Percentiles rank a stretch among this genome's conserved stretches.
Conservation (phyloP, 92 coral and sea anemone genomes). For the Desmophyllum pertusum region DNA sequence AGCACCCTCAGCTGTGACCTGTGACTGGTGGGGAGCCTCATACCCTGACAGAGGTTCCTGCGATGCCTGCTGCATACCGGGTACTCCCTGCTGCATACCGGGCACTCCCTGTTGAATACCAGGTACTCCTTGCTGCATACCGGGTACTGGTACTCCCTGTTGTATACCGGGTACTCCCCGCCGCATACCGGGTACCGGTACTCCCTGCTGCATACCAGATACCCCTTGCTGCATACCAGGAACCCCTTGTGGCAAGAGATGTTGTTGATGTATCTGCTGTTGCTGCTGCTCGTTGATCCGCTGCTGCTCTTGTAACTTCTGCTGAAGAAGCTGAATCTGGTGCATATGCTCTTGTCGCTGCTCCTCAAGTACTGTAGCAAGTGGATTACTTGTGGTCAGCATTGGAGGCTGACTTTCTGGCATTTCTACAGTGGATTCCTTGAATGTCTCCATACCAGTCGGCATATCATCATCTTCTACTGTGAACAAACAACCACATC, state of each 20-base stretch:
- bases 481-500: background rate
- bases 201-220: constrained; percentile 34
- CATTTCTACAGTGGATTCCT: constrained; percentile 12
- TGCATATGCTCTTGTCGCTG: constrained; percentile 87
- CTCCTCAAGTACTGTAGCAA: constrained; percentile 66
- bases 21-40: constrained; percentile 44
- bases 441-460: constrained; percentile 8
- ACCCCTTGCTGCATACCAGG: constrained; percentile 35
- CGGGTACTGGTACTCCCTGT: constrained; percentile 13
- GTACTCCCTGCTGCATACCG: constrained; percentile 34
- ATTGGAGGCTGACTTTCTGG: constrained; percentile 13
- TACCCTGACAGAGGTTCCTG: constrained; percentile 45
- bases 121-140: constrained; percentile 39
- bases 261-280: constrained; percentile 70
- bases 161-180: constrained; percentile 33
- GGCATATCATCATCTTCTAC: constrained; percentile 10
- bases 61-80: constrained; percentile 35
- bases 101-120: constrained; percentile 30
- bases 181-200: constrained; percentile 32
- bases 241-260: constrained; percentile 41
- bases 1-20: constrained; percentile 17
- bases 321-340: constrained; percentile 84
- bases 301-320: constrained; percentile 92
- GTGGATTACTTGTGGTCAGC: background rate
- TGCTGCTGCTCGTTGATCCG: constrained; percentile 82